Conservation (phyloP, 2,888 invertebrate genomes). For the Metalampra italica region DNA sequence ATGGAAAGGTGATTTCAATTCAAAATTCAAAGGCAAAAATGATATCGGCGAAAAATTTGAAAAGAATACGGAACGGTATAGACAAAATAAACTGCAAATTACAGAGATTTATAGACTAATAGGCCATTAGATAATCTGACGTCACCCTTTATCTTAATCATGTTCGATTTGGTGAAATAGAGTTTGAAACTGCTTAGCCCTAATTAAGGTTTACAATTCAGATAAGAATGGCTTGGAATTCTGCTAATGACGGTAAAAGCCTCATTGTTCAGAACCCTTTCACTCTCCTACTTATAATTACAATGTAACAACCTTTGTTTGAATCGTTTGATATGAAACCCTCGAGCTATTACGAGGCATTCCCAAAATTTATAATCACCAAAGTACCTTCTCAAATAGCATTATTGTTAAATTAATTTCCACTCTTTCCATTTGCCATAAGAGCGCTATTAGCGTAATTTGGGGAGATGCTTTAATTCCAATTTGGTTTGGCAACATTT, state of each 20-base stretch:
- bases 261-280: constrained; percentile 13
- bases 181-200: neutral
- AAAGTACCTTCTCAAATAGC: neutral
- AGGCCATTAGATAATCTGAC: too few species aligned
- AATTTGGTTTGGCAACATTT: neutral
- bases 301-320: constrained; percentile 6
- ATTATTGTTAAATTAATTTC: neutral
- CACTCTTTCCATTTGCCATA: neutral
- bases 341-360: constrained; percentile 1
- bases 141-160: neutral
- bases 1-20: too few species aligned
- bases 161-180: neutral
- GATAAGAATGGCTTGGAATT: constrained; percentile 25
- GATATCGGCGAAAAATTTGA: too few species aligned
- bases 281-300: constrained; percentile 4
- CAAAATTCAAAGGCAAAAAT: too few species aligned
- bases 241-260: constrained; percentile 27
- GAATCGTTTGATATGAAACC: constrained; percentile 1
- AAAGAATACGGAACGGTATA: too few species aligned
- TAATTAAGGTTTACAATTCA: constrained; percentile 26
- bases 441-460: neutral
- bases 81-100: too few species aligned
- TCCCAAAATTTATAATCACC: constrained; percentile 5
- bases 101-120: too few species aligned
- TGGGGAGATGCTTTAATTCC: neutral